Percentiles rank a stretch among this genome's conserved stretches.
These are phyloP conservation scores for Xiphydria camelus DNA, from an alignment of 2,888 invertebrate genomes.

Conservation along the genomic window DNA sequence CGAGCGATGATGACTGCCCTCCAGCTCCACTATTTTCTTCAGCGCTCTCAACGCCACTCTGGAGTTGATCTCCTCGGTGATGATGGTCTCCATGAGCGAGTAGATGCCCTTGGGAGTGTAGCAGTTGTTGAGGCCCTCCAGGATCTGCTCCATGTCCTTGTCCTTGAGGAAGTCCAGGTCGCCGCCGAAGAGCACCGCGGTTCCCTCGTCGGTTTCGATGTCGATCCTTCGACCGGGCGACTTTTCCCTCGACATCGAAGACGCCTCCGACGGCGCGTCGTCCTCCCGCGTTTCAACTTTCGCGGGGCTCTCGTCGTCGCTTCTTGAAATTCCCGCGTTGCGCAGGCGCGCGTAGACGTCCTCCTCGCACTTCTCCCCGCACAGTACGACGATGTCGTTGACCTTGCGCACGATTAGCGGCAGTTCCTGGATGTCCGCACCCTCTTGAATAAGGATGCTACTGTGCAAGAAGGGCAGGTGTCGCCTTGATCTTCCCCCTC, in stretches of 20 bases:
- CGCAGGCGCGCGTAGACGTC: not conserved
- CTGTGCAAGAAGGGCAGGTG: constrained; percentile 38
- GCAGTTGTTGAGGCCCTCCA: constrained; percentile 46
- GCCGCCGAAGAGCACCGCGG: constrained; percentile 36
- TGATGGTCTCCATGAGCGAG: constrained; percentile 56
- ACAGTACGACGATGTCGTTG: constrained; percentile 55
- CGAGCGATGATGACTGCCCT: constrained; percentile 41
- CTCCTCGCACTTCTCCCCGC: constrained; percentile 5
- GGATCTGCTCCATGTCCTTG: constrained; percentile 40
- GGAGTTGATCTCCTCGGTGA: constrained; percentile 59
- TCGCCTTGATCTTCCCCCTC: constrained; percentile 5
- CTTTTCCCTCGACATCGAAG: not conserved
- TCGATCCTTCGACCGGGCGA: constrained; percentile 23
- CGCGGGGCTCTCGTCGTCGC: too few relatives aligned
- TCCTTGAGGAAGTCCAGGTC: constrained; percentile 31
- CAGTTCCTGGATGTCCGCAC: constrained; percentile 69
- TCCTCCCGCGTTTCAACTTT: not conserved
- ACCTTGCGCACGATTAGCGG: constrained; percentile 65
- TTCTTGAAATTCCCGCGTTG: constrained; percentile 1
- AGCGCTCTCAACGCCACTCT: constrained; percentile 57
- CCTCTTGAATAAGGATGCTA: constrained; percentile 69
- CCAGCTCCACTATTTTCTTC: constrained; percentile 57
- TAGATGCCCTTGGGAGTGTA: constrained; percentile 49
- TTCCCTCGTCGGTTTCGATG: constrained; percentile 41
- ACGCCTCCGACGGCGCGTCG: not conserved